Conservation (phyloP, 2,888 invertebrate genomes). For the Conomelus anceps region DNA sequence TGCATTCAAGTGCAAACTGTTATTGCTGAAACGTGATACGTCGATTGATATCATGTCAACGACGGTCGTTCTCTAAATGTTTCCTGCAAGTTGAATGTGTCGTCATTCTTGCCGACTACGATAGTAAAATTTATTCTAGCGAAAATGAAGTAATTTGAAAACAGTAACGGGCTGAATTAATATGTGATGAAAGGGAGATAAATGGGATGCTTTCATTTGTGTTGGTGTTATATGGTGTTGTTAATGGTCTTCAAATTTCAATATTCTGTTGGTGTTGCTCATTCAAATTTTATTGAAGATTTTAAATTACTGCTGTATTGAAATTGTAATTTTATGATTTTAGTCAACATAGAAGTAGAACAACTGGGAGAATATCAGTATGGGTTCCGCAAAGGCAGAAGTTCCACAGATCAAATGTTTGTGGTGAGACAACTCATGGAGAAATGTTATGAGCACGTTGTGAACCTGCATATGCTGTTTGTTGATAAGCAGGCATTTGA, state of each 20-base stretch:
- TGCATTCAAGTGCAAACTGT: not conserved
- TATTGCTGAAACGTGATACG: not conserved
- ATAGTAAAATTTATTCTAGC: not conserved
- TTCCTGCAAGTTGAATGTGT: not conserved
- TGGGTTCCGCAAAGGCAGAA: too few relatives aligned
- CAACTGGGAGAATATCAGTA: too few relatives aligned
- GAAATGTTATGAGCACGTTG: too few relatives aligned
- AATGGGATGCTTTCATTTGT: not conserved
- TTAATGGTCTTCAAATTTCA: not conserved
- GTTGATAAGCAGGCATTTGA: too few relatives aligned
- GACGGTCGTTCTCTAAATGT: not conserved
- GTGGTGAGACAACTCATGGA: too few relatives aligned
- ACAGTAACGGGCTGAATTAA: not conserved
- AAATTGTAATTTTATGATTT: too few relatives aligned
- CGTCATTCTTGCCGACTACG: not conserved
- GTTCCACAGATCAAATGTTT: too few relatives aligned
- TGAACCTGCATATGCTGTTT: too few relatives aligned
- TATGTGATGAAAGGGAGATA: not conserved
- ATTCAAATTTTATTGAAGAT: not conserved
- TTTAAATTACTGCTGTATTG: too few relatives aligned
- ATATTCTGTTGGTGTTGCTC: not conserved
- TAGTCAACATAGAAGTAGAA: too few relatives aligned
- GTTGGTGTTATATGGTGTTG: not conserved
- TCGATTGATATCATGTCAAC: not conserved
- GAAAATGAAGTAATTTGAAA: not conserved